Percentiles rank a stretch among this genome's conserved stretches.
Conservation (phyloP, 2,888 invertebrate species). For the Pandemis heparana region DNA sequence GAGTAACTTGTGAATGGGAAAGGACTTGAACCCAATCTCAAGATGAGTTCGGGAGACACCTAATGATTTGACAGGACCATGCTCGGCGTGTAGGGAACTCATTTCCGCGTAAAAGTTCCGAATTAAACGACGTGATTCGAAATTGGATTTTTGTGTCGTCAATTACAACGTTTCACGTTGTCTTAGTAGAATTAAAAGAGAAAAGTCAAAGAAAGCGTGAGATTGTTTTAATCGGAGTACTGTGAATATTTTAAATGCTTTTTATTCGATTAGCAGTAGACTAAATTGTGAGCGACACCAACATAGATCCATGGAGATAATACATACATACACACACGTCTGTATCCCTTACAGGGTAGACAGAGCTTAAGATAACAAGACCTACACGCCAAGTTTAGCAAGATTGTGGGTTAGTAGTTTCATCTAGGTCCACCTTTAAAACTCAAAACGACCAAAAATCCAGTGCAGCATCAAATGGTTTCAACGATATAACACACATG, state of each 20-base stretch:
- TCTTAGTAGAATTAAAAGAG: neutral
- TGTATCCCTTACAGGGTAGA: too few species aligned
- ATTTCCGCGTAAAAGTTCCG: slow-evolving; percentile 20
- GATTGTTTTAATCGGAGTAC: neutral
- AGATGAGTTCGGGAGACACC: slow-evolving; percentile 38
- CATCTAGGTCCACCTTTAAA: too few species aligned
- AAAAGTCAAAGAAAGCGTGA: neutral
- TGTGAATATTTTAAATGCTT: neutral
- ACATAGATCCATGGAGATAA: too few species aligned
- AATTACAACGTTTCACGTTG: slow-evolving; percentile 5
- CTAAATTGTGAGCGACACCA: too few species aligned
- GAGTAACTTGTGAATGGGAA: slow-evolving; percentile 30
- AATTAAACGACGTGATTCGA: slow-evolving; percentile 1
- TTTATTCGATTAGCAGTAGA: too few species aligned
- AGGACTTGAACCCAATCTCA: slow-evolving; percentile 33
- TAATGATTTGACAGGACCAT: slow-evolving; percentile 14
- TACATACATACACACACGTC: too few species aligned
- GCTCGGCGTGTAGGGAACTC: slow-evolving; percentile 16
- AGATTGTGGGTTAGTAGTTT: too few species aligned
- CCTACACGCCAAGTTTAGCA: too few species aligned
- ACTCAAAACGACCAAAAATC: too few species aligned
- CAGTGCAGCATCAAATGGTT: too few species aligned
- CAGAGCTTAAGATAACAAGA: too few species aligned
- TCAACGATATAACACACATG: too few species aligned
- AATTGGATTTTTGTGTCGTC: slow-evolving; percentile 12